Conservation (phyloP, 2,797 vertebrate genomes). For the Naso thynnoides region DNA sequence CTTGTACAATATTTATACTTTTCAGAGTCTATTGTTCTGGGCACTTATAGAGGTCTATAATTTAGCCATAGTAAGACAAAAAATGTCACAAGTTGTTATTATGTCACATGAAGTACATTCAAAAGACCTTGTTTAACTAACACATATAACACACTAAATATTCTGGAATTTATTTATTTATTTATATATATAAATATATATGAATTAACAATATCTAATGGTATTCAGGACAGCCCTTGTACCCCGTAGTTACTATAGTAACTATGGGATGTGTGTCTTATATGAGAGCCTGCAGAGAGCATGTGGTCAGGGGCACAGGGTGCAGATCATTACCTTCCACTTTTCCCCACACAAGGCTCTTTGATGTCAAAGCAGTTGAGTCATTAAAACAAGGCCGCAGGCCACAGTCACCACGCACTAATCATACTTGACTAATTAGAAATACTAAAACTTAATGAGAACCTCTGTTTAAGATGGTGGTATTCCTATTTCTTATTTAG, state of each 20-base stretch:
- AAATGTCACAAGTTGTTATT: no score
- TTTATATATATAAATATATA: no score
- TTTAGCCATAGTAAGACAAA: no score
- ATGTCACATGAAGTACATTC: no score
- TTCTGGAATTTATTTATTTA: no score
- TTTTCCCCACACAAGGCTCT: constrained; percentile 29
- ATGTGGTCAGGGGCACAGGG: constrained; percentile 24
- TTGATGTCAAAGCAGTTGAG: constrained; percentile 56
- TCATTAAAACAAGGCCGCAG: constrained; percentile 57
- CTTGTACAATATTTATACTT: no score
- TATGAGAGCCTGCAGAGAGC: constrained; percentile 4
- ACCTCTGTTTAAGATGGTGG: constrained; percentile 4
- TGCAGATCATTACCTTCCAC: constrained; percentile 42
- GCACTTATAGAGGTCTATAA: no score
- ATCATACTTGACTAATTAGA: constrained; percentile 61
- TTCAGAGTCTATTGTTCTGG: no score
- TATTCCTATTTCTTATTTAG: constrained; percentile 1
- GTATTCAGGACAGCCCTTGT: no score
- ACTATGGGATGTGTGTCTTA: constrained; percentile 6
- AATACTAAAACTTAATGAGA: constrained; percentile 31
- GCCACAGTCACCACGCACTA: constrained; percentile 39
- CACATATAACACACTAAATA: no score
- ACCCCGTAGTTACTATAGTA: background rate
- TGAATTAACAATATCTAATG: no score
- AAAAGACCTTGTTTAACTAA: no score